Percentiles rank a stretch among this genome's conserved stretches.
phyloP scores from a whole-genome alignment of 2,888 invertebrate genomes.

The Pardosa pseudoannulata region DNA sequence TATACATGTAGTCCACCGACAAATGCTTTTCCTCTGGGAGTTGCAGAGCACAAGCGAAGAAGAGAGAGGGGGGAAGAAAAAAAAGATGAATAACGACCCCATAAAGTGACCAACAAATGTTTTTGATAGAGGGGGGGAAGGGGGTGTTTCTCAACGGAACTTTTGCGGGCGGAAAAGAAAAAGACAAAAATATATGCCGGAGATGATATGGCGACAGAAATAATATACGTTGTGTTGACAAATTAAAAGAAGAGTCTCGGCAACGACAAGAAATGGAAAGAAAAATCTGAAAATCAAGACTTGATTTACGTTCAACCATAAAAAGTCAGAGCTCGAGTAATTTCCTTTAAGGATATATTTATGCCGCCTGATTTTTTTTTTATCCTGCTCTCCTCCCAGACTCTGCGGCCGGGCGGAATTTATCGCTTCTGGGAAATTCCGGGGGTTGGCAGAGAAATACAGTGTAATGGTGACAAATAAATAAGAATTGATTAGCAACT shows the following conservation, averaged over 20 bases:
- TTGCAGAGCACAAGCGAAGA: background rate
- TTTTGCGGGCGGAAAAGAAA: background rate
- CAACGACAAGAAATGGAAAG: constrained; percentile 17
- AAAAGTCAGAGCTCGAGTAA: constrained; percentile 53
- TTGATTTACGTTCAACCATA: constrained; percentile 62
- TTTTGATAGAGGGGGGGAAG: constrained; percentile 10
- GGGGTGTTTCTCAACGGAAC: constrained; percentile 11
- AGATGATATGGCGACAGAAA: constrained; percentile 64
- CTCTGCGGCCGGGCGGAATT: constrained; percentile 33
- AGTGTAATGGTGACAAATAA: constrained; percentile 57
- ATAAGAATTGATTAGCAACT: constrained; percentile 61
- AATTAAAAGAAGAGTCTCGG: constrained; percentile 54
- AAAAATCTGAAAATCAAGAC: constrained; percentile 29
- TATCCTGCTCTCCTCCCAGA: background rate
- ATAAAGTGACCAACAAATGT: constrained; percentile 30
- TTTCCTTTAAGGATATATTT: constrained; percentile 58
- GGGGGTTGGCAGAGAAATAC: constrained; percentile 18
- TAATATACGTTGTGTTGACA: constrained; percentile 67
- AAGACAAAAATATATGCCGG: constrained; percentile 10
- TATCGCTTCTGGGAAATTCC: constrained; percentile 57
- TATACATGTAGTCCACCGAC: constrained; percentile 14
- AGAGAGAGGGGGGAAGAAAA: too few species aligned
- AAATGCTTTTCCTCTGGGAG: background rate
- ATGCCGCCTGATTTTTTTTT: constrained; percentile 39
- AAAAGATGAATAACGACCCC: constrained; percentile 21